Percentiles rank a stretch among this genome's conserved stretches.
These are phyloP conservation scores for Zygothrica quintamaculata DNA, from an alignment of 2,888 invertebrate genomes.

Conservation along the genomic window DNA sequence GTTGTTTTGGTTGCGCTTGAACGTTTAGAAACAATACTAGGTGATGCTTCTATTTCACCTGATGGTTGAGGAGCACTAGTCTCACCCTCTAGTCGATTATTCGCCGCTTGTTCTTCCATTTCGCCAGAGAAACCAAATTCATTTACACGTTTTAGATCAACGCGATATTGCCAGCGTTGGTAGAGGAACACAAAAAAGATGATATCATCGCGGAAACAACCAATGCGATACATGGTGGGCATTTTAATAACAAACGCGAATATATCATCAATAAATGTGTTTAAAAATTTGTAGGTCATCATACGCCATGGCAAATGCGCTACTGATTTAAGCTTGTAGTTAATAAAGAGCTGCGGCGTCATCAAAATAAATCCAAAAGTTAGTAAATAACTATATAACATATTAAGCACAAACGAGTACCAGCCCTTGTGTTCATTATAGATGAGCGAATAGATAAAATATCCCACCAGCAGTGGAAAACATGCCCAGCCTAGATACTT, in stretches of 20 bases:
- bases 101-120: slow-evolving; percentile 86
- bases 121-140: slow-evolving; percentile 99
- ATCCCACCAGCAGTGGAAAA: slow-evolving; percentile 96
- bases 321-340: slow-evolving; percentile 99
- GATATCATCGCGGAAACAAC: slow-evolving; percentile 99
- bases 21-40: not conserved
- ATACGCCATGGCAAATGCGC: slow-evolving; percentile 99
- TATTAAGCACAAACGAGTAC: slow-evolving; percentile 98
- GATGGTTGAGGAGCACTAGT: slow-evolving; percentile 19
- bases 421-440: slow-evolving; percentile 99
- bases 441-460: slow-evolving; percentile 96
- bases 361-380: slow-evolving; percentile 99
- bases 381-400: slow-evolving; percentile 98
- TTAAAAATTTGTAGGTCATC: slow-evolving; percentile 99
- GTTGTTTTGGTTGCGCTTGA: slow-evolving; percentile 23
- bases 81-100: slow-evolving; percentile 47
- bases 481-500: slow-evolving; percentile 98
- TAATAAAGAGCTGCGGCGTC: slow-evolving; percentile 99
- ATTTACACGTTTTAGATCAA: slow-evolving; percentile 96
- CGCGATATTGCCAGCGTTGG: slow-evolving; percentile 99
- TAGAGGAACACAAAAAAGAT: slow-evolving; percentile 99
- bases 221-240: slow-evolving; percentile 99
- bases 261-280: slow-evolving; percentile 99
- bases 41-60: slow-evolving; percentile 52
- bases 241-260: slow-evolving; percentile 99